Conservation (phyloP, 2,113 vertebrate species). For the Blennius ocellaris region DNA sequence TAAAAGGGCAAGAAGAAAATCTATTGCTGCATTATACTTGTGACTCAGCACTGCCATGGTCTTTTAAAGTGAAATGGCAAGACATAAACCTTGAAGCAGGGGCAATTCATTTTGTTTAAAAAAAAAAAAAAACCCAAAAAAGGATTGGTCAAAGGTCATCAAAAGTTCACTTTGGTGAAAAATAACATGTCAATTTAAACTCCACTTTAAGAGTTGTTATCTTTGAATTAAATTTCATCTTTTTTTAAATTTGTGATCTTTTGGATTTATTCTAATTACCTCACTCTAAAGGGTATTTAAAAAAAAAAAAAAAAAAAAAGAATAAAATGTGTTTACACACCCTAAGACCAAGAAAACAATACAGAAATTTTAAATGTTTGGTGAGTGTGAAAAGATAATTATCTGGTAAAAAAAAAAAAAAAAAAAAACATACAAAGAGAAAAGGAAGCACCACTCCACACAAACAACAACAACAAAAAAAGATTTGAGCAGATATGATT, state of each 20-base stretch:
- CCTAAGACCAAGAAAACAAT: neutral
- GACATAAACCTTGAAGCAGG: conserved; percentile 20
- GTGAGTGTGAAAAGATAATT: neutral
- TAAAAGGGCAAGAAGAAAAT: neutral
- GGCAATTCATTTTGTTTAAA: neutral
- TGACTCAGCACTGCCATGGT: conserved; percentile 13
- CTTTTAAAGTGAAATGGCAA: neutral
- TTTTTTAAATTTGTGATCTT: too few relatives aligned
- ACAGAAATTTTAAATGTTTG: conserved; percentile 9
- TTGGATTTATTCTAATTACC: too few relatives aligned
- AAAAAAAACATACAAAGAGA: neutral
- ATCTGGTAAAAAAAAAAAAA: neutral
- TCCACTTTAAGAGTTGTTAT: too few relatives aligned
- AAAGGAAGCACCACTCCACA: too few relatives aligned
- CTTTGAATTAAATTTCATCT: too few relatives aligned
- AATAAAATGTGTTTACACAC: conserved; percentile 9
- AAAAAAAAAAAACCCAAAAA: neutral
- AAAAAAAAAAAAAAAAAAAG: too few relatives aligned
- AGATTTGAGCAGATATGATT: neutral
- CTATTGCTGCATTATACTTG: neutral
- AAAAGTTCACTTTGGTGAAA: conserved; percentile 19
- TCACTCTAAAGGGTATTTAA: too few relatives aligned
- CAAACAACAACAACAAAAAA: too few relatives aligned
- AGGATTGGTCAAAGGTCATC: conserved; percentile 16
- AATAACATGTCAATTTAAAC: too few relatives aligned